These are phyloP conservation scores for Drosophila cardini DNA, from an alignment of 1,140 invertebrate genomes.

Conservation along the genomic window DNA sequence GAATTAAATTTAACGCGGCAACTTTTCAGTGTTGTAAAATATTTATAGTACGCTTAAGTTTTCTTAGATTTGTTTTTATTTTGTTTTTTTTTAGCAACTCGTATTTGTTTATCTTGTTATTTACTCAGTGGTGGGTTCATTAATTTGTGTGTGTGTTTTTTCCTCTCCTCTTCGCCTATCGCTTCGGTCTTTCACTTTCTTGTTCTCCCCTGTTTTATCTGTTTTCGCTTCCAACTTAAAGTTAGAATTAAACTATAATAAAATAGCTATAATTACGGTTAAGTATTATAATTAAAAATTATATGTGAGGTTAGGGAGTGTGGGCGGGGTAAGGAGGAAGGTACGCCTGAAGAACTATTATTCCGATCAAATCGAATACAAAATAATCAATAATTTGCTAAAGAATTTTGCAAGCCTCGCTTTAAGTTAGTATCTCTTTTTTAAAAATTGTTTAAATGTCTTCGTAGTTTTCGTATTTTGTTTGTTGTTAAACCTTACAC, in stretches of 20 bases:
- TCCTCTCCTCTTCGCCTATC: constrained; percentile 28
- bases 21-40: constrained; percentile 59
- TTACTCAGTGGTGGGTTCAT: constrained; percentile 77
- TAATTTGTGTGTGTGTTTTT: constrained; percentile 62
- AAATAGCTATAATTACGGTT: constrained; percentile 19
- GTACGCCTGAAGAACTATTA: not conserved
- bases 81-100: constrained; percentile 36
- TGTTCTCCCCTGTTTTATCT: constrained; percentile 11
- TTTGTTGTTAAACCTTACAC: constrained; percentile 41
- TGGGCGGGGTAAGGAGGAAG: not conserved
- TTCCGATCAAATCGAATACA: constrained; percentile 20
- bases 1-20: constrained; percentile 62
- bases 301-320: not conserved
- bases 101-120: constrained; percentile 35
- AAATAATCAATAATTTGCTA: constrained; percentile 50
- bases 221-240: constrained; percentile 59
- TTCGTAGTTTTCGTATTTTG: constrained; percentile 41
- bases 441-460: constrained; percentile 68
- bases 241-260: constrained; percentile 57
- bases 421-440: constrained; percentile 49
- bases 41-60: constrained; percentile 56
- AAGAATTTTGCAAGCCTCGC: constrained; percentile 70
- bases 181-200: constrained; percentile 24
- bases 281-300: constrained; percentile 8
- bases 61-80: constrained; percentile 38